Evolutionary conservation across 2,888 invertebrate genomes (phyloP).

Genomic region (Ceriagrion tenellum): DNA sequence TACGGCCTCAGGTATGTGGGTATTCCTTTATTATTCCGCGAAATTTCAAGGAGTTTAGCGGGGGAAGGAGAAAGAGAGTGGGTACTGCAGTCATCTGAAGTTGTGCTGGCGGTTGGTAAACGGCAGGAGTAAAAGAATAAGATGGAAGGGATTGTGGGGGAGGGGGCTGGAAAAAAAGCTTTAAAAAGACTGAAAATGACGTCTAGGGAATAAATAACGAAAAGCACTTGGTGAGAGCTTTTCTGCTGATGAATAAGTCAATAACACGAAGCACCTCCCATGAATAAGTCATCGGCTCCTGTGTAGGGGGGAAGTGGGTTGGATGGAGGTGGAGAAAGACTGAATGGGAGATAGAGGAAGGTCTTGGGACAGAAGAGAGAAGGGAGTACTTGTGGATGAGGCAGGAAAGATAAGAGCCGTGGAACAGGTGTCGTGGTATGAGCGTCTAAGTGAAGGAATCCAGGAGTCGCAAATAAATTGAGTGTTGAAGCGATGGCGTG

Average conservation of each 20-base stretch:
- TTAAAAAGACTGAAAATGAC: conserved; percentile 56
- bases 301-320: background rate
- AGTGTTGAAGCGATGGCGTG: conserved; percentile 34
- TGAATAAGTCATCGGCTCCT: conserved; percentile 55
- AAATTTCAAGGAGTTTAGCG: background rate
- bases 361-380: background rate
- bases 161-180: conserved; percentile 7
- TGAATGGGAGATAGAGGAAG: background rate
- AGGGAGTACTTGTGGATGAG: background rate
- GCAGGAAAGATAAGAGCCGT: background rate
- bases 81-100: background rate
- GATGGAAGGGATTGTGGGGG: background rate
- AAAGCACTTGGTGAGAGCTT: conserved; percentile 60
- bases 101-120: background rate
- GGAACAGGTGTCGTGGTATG: background rate
- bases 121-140: background rate
- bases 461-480: conserved; percentile 49
- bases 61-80: background rate
- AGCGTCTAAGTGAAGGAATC: conserved; percentile 40
- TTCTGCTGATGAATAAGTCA: conserved; percentile 66
- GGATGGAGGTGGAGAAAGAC: background rate
- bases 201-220: conserved; percentile 59
- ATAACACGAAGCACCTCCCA: conserved; percentile 56
- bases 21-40: background rate
- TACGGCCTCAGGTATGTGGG: background rate